Base-by-base conservation (phyloP, 2,888 invertebrate species). In the Orthosia gothica region DNA sequence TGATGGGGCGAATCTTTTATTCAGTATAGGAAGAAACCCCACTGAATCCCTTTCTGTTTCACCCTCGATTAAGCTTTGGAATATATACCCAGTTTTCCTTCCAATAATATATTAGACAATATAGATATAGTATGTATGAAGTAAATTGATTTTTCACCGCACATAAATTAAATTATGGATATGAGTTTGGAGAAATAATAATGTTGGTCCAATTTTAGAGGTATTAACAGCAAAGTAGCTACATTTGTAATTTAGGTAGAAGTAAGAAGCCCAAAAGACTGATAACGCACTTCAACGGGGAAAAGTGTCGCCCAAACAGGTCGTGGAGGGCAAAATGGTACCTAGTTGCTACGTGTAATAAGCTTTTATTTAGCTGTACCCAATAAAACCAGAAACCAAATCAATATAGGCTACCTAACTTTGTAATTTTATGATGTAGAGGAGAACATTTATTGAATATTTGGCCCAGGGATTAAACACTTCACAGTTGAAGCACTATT, bases 1-100 rank as follows among this genome's bases (percentile, higher is more conserved):
- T 66, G 82, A 79, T 77, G 70, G 54, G 49, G 54, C 1, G 12
- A 26, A 79, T 79, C 13, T 79, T 79, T 79, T 79, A 79, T 82
- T 79, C 77, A 76, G 11, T 45, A 58, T 16, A 49, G 40, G 18
- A 20, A 68, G 47, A 15, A 61, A 5, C 16, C 16, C 20, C 11
- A 52, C 20, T 16, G 12, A 52, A 57, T 62, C 40, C 13, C 15
- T 54, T 70, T 54, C 52, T 23, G 54, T 32, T 55, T 58, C 45
- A 72, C 12, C 59, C 47, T 54, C 15, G 0, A 13, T 16, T 23
- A 54, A 7, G 1, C 15, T 71, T 40, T 49, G 18, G 13, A 71
- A 64, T 49, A 49, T 23, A 54, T 20, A 15, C 12, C 3, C 9
- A 23, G 9, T 11, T 52, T 12, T 5, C 5, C 20, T 1, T 15